Evolutionary conservation across 1,140 invertebrate species (phyloP).

Genomic region (Mesaphorura yosii): DNA sequence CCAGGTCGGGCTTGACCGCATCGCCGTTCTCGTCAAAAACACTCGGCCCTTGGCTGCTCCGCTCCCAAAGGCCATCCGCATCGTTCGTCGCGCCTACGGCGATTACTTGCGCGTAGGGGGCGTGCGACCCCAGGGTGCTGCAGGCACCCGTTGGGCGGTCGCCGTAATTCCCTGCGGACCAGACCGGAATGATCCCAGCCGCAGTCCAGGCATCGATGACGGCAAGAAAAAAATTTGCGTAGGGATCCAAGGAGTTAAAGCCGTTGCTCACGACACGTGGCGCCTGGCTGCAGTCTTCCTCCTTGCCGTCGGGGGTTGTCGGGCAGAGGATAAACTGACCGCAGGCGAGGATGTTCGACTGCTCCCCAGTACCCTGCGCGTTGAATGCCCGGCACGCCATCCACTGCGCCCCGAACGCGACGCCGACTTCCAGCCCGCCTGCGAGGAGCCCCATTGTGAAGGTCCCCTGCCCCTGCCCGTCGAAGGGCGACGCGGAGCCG

Average conservation of each 20-base stretch:
- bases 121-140: slow-evolving; percentile 1
- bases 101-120: neutral
- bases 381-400: slow-evolving; percentile 4
- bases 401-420: slow-evolving; percentile 8
- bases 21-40: neutral
- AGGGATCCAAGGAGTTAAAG: neutral
- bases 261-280: slow-evolving; percentile 7
- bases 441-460: slow-evolving; percentile 7
- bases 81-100: slow-evolving; percentile 1
- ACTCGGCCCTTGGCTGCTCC: neutral
- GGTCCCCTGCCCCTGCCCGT: slow-evolving; percentile 13
- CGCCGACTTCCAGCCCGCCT: neutral
- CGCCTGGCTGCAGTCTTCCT: neutral
- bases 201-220: slow-evolving; percentile 1
- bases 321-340: slow-evolving; percentile 14
- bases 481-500: neutral
- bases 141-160: no score
- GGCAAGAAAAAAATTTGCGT: neutral
- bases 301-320: neutral
- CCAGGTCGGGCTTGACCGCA: slow-evolving; percentile 11
- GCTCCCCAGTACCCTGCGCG: neutral
- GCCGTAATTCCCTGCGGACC: slow-evolving; percentile 1
- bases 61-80: neutral
- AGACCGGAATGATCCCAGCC: neutral
- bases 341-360: slow-evolving; percentile 4